phyloP scores from a whole-genome alignment of 2,113 vertebrate genomes.

The Notiomystis cincta region DNA sequence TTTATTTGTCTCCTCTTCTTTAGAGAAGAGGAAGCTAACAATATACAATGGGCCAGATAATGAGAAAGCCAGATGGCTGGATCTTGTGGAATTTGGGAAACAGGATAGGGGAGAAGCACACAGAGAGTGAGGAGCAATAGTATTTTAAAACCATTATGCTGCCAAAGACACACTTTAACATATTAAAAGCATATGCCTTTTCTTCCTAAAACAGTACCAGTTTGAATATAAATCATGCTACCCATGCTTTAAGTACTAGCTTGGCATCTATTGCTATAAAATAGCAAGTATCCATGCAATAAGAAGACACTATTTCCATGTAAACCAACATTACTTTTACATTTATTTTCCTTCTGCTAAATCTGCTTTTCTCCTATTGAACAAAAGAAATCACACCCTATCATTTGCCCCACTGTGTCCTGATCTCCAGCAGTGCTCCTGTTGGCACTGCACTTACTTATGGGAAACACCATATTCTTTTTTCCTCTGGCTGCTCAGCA shows the following conservation, averaged over 20 bases:
- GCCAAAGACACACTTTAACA: neutral
- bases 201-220: neutral
- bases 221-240: neutral
- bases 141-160: neutral
- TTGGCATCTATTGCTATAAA: neutral
- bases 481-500: neutral
- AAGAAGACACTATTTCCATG: neutral
- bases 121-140: neutral
- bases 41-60: neutral
- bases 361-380: neutral
- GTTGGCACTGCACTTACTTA: neutral
- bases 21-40: neutral
- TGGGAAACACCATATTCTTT: neutral
- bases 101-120: neutral
- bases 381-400: neutral
- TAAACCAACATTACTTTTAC: neutral
- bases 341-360: neutral
- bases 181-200: conserved; percentile 30
- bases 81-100: conserved; percentile 15
- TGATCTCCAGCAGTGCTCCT: neutral
- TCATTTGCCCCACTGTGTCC: neutral
- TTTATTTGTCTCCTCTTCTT: neutral
- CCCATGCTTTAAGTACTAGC: neutral
- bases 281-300: neutral
- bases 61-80: conserved; percentile 10